A percentile compares a stretch with the other conserved stretches of the same genome.
Conservation (phyloP, 2,797 vertebrate species). For the Sphaeramia orbicularis region DNA sequence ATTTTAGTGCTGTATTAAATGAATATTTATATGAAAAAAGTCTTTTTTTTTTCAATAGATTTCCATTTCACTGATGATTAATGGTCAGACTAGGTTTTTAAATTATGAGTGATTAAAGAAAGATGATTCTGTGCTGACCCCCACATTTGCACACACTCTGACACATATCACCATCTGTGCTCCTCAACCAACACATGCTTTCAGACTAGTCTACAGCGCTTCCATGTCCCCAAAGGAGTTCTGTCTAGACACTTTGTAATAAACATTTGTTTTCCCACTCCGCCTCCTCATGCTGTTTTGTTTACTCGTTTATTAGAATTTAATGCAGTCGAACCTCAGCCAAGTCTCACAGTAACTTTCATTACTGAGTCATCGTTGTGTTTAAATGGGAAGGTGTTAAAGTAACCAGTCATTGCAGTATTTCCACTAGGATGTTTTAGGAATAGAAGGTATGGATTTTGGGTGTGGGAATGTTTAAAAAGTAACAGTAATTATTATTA, state of each 20-base stretch:
- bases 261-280: conserved; percentile 35
- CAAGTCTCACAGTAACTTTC: background rate
- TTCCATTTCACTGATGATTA: no score
- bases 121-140: conserved; percentile 30
- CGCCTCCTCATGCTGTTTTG: background rate
- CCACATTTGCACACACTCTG: conserved; percentile 27
- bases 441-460: no score
- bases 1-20: no score
- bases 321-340: background rate
- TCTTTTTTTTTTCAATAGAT: no score
- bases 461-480: no score
- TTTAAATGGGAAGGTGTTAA: background rate
- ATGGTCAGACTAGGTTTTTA: no score
- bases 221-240: conserved; percentile 24
- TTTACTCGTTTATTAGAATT: conserved; percentile 23
- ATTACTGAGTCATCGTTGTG: background rate
- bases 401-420: background rate
- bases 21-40: no score
- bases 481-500: no score
- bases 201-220: conserved; percentile 14
- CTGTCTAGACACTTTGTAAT: conserved; percentile 54
- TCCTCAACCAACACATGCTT: conserved; percentile 34
- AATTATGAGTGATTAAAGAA: background rate
- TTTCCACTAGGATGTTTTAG: no score
- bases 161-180: conserved; percentile 40